Evolutionary conservation across 2,797 vertebrate species (phyloP).

Genomic region (Lophius americanus): DNA sequence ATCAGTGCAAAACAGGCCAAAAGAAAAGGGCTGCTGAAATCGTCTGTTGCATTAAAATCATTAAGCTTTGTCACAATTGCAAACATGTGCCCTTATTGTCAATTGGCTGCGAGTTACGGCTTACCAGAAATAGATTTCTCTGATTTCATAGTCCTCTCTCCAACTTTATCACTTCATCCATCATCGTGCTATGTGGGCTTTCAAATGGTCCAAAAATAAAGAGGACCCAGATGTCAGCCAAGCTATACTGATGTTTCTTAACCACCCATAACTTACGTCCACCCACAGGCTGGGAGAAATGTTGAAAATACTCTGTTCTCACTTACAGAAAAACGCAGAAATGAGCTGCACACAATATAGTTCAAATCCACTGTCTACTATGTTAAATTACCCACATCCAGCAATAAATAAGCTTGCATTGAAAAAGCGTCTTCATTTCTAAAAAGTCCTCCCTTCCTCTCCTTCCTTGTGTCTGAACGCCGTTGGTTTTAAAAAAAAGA

Average conservation of each 20-base stretch:
- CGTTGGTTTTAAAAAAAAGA: conserved; percentile 28
- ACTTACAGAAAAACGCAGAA: conserved; percentile 41
- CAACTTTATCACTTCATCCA: conserved; percentile 80
- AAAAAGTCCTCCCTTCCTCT: conserved; percentile 26
- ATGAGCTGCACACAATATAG: conserved; percentile 25
- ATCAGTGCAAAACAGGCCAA: conserved; percentile 24
- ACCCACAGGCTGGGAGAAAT: conserved; percentile 62
- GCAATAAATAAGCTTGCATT: conserved; percentile 48
- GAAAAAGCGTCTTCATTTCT: conserved; percentile 55
- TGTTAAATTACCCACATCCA: conserved; percentile 58
- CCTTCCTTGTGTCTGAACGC: conserved; percentile 23
- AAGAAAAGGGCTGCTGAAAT: conserved; percentile 18
- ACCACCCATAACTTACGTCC: conserved; percentile 74
- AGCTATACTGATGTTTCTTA: conserved; percentile 74
- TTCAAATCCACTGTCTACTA: conserved; percentile 24
- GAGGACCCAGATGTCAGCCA: conserved; percentile 75
- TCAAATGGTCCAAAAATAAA: conserved; percentile 79
- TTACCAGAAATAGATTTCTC: conserved; percentile 71
- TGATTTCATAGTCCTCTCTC: conserved; percentile 65
- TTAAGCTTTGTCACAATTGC: conserved; percentile 45
- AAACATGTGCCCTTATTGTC: conserved; percentile 54
- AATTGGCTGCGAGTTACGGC: conserved; percentile 55
- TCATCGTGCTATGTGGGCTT: conserved; percentile 73
- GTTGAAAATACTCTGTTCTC: conserved; percentile 61
- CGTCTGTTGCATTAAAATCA: conserved; percentile 52